phyloP scores from a whole-genome alignment of 2,113 vertebrate species.

The Grantiella picta region DNA sequence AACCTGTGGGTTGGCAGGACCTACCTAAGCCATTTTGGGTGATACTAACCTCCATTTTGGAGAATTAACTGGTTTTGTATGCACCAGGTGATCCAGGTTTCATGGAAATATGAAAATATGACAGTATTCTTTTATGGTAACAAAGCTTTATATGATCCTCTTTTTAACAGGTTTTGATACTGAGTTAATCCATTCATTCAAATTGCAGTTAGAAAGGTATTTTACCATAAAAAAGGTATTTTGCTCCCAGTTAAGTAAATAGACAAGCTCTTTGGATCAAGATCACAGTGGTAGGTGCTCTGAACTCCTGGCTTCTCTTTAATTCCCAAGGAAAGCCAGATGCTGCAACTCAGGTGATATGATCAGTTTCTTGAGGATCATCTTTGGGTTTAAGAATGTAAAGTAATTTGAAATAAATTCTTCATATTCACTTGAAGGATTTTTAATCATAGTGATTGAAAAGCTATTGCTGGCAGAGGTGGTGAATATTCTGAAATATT shows the following conservation, averaged over 20 bases:
- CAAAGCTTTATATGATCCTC: fast-evolving
- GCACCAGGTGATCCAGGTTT: background rate
- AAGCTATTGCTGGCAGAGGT: background rate
- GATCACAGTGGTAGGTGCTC: background rate
- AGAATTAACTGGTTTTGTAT: background rate
- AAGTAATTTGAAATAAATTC: background rate
- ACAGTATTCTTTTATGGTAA: background rate
- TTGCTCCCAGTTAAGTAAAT: background rate
- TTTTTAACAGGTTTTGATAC: background rate
- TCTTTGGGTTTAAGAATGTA: background rate
- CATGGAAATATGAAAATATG: background rate
- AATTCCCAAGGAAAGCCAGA: background rate
- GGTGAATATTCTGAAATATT: background rate
- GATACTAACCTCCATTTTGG: background rate
- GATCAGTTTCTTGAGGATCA: background rate
- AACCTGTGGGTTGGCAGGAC: background rate
- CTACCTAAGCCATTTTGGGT: background rate
- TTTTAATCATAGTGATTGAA: background rate
- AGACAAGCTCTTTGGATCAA: background rate
- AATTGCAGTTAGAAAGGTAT: background rate
- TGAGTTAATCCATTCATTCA: background rate
- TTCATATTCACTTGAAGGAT: background rate
- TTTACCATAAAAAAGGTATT: background rate
- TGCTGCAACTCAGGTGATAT: background rate
- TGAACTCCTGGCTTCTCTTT: background rate